Conservation (phyloP, 2,888 invertebrate species). For the Philopedon plagiatum region DNA sequence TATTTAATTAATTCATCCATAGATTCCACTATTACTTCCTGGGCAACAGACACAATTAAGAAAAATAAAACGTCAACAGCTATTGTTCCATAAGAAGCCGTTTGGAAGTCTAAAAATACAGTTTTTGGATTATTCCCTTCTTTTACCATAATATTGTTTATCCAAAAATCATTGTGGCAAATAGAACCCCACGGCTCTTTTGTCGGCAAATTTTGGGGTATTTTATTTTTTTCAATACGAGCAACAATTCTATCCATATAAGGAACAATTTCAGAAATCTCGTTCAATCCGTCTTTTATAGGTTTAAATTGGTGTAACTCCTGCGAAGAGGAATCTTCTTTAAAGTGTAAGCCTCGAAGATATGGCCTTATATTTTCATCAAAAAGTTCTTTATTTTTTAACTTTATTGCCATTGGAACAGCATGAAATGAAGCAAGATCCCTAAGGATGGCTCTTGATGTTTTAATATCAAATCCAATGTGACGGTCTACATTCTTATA, state of each 20-base stretch:
- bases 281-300: neutral
- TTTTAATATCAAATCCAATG: conserved; percentile 37
- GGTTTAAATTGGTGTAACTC: no score
- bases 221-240: neutral
- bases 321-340: no score
- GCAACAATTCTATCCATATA: conserved; percentile 14
- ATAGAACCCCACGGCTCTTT: conserved; percentile 44
- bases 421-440: conserved; percentile 38
- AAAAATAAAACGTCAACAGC: conserved; percentile 26
- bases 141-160: conserved; percentile 48
- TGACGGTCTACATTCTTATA: conserved; percentile 33
- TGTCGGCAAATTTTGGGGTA: neutral
- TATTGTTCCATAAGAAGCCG: conserved; percentile 12
- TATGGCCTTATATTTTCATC: conserved; percentile 32
- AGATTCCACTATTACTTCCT: neutral
- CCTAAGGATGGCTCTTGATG: conserved; percentile 35
- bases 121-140: conserved; percentile 20
- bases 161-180: conserved; percentile 45
- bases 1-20: neutral
- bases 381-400: conserved; percentile 36
- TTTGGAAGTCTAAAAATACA: conserved; percentile 35
- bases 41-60: conserved; percentile 1
- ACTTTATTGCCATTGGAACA: conserved; percentile 32
- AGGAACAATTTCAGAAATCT: conserved; percentile 12
- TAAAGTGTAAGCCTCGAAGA: neutral